Base-by-base conservation (phyloP, 1,140 invertebrate genomes). In the Bactericera cockerelli region DNA sequence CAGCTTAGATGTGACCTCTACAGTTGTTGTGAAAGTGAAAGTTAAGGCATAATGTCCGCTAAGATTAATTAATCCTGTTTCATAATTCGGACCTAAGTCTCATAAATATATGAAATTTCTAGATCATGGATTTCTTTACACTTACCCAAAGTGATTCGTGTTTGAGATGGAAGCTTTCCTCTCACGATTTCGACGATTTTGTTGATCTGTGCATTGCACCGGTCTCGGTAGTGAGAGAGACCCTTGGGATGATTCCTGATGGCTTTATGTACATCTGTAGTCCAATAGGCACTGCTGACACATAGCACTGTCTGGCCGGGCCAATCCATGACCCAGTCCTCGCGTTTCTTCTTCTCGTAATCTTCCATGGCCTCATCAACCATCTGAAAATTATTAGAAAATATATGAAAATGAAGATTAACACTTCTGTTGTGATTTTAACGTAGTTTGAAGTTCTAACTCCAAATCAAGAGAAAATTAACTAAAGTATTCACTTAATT, bases 201-300 rank as follows among this genome's bases (percentile, higher is more conserved):
- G 22, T 89, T 86, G 64, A 96, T 87, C 66, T 83, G 77, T 2
- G 69, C 53, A 61, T 80, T 84, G 67, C 80, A 83, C 1, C 71
- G 56, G 2, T 76, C 64, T 8, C 82, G 67, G 62, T 82, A 86
- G 4, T 74, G 67, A 2, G 73, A 65, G 25, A 86, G 63, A 16
- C 73, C 73, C 31, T 69, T 59, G 6, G 74, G 65, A 31, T 79
- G 78, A 54, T 77, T 71, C 28, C 74, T 68, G 66, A 93, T 81
- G 1, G 82, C 80, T 38, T 81, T 74, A 11, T 86, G 86, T n/a
- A 93, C 82, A 68, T 89, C 83, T 0, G 79, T 75, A 0, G 94
- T 97, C 92, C 92, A 96, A 69, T 84, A 93, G 19, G 85, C 83
- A 67, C 86, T 82, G 1, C 87, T 83, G 49, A 94, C 87, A 63